Evolutionary conservation across 2,797 vertebrate species (phyloP).

Genomic region (Oreochromis grahami): DNA sequence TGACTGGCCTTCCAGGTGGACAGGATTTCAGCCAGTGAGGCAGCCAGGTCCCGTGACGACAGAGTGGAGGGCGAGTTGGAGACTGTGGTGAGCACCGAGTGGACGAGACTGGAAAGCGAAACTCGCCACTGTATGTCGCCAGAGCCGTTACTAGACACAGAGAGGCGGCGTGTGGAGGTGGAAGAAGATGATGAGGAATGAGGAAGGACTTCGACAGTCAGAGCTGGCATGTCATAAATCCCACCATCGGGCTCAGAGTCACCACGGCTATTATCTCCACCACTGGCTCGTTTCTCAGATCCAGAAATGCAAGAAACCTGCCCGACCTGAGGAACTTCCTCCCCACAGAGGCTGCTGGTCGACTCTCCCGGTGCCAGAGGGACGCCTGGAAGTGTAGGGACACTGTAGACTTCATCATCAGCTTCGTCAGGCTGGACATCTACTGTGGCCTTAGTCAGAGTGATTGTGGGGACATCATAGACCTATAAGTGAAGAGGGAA

Average conservation of each 20-base stretch:
- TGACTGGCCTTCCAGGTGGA: conserved; percentile 78
- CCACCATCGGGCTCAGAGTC: conserved; percentile 71
- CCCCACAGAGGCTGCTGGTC: conserved; percentile 30
- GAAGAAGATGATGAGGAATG: conserved; percentile 67
- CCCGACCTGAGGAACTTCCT: conserved; percentile 51
- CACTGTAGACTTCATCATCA: conserved; percentile 81
- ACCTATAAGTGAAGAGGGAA: conserved; percentile 69
- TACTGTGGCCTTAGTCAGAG: conserved; percentile 54
- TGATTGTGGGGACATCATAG: conserved; percentile 82
- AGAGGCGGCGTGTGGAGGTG: conserved; percentile 72
- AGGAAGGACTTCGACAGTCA: conserved; percentile 66
- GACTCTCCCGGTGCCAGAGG: conserved; percentile 61
- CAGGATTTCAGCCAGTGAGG: conserved; percentile 76
- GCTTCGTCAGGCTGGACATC: conserved; percentile 55
- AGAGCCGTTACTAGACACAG: conserved; percentile 77
- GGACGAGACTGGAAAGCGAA: conserved; percentile 69
- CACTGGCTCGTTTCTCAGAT: conserved; percentile 62
- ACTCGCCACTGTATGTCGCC: conserved; percentile 75
- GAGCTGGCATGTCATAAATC: conserved; percentile 86
- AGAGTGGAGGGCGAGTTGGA: conserved; percentile 48
- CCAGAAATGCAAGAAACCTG: conserved; percentile 67
- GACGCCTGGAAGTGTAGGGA: conserved; percentile 74
- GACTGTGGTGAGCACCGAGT: conserved; percentile 58
- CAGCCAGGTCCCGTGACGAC: conserved; percentile 72
- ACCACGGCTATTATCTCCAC: conserved; percentile 38